phyloP scores from a whole-genome alignment of 2,797 vertebrate genomes.

The Helicolenus hilgendorfi region DNA sequence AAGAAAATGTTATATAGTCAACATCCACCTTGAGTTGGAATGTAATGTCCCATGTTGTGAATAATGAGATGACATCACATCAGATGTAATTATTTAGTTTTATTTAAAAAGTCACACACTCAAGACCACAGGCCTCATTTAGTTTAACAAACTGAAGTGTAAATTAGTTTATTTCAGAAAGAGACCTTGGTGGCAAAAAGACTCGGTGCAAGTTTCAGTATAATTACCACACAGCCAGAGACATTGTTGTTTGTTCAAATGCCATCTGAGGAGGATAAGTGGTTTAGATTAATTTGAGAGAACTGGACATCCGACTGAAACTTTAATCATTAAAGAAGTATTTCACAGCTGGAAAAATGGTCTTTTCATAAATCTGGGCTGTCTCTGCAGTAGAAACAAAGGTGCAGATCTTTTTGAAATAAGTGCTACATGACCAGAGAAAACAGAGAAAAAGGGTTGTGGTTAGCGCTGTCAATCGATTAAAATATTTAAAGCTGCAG shows the following conservation, averaged over 20 bases:
- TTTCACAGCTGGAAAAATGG: neutral
- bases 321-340: slow-evolving; percentile 5
- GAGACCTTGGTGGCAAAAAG: slow-evolving; percentile 50
- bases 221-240: slow-evolving; percentile 34
- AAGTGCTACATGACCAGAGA: neutral
- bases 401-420: neutral
- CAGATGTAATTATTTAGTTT: slow-evolving; percentile 32
- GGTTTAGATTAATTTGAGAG: neutral
- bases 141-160: slow-evolving; percentile 50
- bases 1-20: slow-evolving; percentile 31
- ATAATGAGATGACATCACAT: slow-evolving; percentile 37
- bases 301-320: neutral
- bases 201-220: neutral
- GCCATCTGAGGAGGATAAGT: neutral
- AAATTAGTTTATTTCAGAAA: slow-evolving; percentile 67
- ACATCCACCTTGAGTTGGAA: slow-evolving; percentile 8
- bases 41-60: slow-evolving; percentile 30
- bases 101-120: slow-evolving; percentile 38
- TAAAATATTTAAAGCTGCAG: neutral
- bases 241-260: slow-evolving; percentile 13
- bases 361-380: neutral
- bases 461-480: neutral
- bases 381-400: neutral
- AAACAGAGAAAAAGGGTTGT: neutral
- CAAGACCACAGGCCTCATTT: slow-evolving; percentile 54